phyloP scores from a whole-genome alignment of 2,888 invertebrate genomes.

The Zeuzera pyrina region DNA sequence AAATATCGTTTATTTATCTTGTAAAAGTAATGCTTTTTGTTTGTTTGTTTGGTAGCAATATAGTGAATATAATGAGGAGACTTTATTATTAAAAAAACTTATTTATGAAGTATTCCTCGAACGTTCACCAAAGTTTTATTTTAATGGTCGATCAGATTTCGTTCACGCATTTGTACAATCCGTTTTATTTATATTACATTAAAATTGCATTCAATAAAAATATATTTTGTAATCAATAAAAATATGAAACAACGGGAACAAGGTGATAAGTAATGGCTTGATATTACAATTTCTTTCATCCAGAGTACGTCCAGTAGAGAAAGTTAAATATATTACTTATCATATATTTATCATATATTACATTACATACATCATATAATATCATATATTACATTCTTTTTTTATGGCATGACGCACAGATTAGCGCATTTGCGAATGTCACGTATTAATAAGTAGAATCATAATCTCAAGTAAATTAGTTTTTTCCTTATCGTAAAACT shows the following conservation, averaged over 20 bases:
- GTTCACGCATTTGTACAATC: constrained; percentile 22
- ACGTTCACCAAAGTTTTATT: constrained; percentile 24
- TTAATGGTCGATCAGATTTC: constrained; percentile 38
- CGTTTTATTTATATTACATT: constrained; percentile 37
- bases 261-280: no score
- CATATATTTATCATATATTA: not conserved
- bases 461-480: not conserved
- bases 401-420: no score
- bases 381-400: no score
- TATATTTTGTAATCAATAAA: constrained; percentile 25
- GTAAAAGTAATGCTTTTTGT: no score
- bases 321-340: no score
- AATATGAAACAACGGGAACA: constrained; percentile 10
- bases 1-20: no score
- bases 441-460: not conserved
- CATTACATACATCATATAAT: no score
- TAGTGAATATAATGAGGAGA: no score
- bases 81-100: no score
- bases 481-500: not conserved
- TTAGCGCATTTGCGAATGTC: not conserved
- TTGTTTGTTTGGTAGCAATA: no score
- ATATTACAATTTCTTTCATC: no score
- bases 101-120: constrained; percentile 12
- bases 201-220: constrained; percentile 34
- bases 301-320: no score